Base-by-base conservation (phyloP, 2,797 vertebrate species). In the Dermochelys coriacea region DNA sequence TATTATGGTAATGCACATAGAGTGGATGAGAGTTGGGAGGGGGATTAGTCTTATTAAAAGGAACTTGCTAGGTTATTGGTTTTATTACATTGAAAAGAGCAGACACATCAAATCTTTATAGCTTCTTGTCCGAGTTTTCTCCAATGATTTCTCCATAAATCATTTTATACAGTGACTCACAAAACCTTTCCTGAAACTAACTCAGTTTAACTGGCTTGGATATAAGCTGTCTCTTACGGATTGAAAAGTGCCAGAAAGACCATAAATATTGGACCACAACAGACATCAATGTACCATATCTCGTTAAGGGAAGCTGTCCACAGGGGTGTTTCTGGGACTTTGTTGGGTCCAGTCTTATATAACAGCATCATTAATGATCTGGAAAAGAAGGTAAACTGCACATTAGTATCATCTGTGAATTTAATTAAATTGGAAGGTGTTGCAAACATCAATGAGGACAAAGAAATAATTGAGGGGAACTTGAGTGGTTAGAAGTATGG, bases 331-430 rank as follows among this genome's bases (percentile, higher is more conserved):
- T 89, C 47, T 27, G 85, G 82, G 93, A 82, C 47, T 59, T 54
- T 64, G 1, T 80, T 71, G 21, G 1, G 10, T 74, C 90, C 86
- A 90, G 6, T 47, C 75, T 86, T 90, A 82, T 68, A 94, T 81
- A 83, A 75, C 94, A 92, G 54, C 80, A 49, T 49, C 0, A 0
- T 52, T 88, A 85, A 87, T 89, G 88, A 68, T 64, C 90, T 93
- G 88, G 78, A 94, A 96, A 96, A 96, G 25, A 64, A 91, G 88
- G 15, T 45, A 55, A 80, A 88, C 84, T 89, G 14, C 57, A 49
- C 57, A 52, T 85, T 87, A 82, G 93, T 89, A 91, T 68, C 85
- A 88, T 93, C 94, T 88, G 91, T 82, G 93, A 71, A 27, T 91
- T 82, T 68, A 41, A 19, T 37, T 12, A 49, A 86, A 95, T 41